Percentiles rank a stretch among this genome's conserved stretches.
Evolutionary conservation across 2,113 vertebrate species (phyloP).

Genomic region (Tretioscincus oriximinensis): DNA sequence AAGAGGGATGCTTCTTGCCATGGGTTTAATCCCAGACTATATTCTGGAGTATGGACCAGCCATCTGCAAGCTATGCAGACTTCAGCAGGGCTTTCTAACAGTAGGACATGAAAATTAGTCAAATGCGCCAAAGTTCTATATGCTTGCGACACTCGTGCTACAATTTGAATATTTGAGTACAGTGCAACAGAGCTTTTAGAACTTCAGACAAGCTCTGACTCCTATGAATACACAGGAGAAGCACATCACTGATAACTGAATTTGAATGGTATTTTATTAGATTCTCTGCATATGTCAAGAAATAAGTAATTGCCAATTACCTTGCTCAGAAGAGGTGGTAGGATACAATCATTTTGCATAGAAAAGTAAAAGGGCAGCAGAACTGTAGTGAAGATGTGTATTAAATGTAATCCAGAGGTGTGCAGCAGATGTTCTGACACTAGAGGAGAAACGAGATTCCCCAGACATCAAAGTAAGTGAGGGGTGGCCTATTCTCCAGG

Average conservation of each 20-base stretch:
- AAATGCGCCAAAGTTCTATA: too few species aligned
- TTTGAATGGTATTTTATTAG: slow-evolving; percentile 57
- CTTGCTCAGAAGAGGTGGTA: slow-evolving; percentile 58
- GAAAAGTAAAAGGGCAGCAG: slow-evolving; percentile 30
- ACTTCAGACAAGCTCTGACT: slow-evolving; percentile 40
- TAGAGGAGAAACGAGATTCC: too few species aligned
- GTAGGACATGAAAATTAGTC: too few species aligned
- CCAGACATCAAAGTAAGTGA: too few species aligned
- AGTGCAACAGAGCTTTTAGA: slow-evolving; percentile 55
- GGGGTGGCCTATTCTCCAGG: too few species aligned
- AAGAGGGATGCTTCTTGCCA: too few species aligned
- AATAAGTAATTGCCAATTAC: slow-evolving; percentile 66
- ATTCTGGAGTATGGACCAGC: too few species aligned
- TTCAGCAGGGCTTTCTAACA: too few species aligned
- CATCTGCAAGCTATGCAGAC: too few species aligned
- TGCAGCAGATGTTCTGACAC: too few species aligned
- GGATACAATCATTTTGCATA: slow-evolving; percentile 57
- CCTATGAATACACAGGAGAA: slow-evolving; percentile 39
- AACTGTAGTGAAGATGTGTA: slow-evolving; percentile 14
- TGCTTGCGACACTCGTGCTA: background rate
- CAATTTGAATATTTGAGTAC: slow-evolving; percentile 16
- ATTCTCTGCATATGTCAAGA: slow-evolving; percentile 58
- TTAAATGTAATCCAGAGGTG: background rate
- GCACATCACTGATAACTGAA: slow-evolving; percentile 47
- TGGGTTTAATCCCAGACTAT: too few species aligned